Evolutionary conservation across 2,888 invertebrate genomes (phyloP), one percentile per base, ranked within the genome.

Genomic region (Octonoba sinensis): DNA sequence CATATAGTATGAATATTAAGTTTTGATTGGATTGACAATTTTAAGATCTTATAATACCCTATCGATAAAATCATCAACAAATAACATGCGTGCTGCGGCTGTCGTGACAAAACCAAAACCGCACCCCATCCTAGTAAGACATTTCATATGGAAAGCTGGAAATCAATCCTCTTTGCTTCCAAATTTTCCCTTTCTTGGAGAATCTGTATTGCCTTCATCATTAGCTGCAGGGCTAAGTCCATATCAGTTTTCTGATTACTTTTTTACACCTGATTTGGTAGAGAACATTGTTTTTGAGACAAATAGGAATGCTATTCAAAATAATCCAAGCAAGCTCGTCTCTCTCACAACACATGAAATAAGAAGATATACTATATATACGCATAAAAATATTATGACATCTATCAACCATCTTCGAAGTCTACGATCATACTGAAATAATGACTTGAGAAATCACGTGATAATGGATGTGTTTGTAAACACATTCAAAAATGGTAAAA

Each of bases 211-310:
- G 16, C 54, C 54, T 16, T 54, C 54, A 54, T n/a, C 6, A 54
- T 54, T 54, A 16, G 18, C 16, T 54, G 54, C 16, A 54, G n/a
- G 16, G 6, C 54, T 11, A 15, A 54, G 6, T 54, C 54, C 54
- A 54, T 54, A n/a, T 54, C 54, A 54, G 16, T 54, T 54, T 54
- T 54, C 18, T 54, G 54, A 54, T 54, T 54, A 6, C n/a, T 54
- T 54, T 54, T 54, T 54, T 54, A 54, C 54, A 54, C 54, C 54
- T 16, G 16, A 54, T 54, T 54, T 60, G 22, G 60, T 60, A 27
- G 60, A 60, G 60, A 27, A 60, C 22, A 60, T 60, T 60, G 60
- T 60, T 60, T 60, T 60, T 16, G 60, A 60, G 60, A 60, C 60
- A 18, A 57, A 11, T 20, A n/a, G 60, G 27, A 16, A 57, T 57